A percentile compares a stretch with the other conserved stretches of the same genome.
phyloP scores from a whole-genome alignment of 1,140 invertebrate genomes.

The Trichomalopsis sarcophagae region DNA sequence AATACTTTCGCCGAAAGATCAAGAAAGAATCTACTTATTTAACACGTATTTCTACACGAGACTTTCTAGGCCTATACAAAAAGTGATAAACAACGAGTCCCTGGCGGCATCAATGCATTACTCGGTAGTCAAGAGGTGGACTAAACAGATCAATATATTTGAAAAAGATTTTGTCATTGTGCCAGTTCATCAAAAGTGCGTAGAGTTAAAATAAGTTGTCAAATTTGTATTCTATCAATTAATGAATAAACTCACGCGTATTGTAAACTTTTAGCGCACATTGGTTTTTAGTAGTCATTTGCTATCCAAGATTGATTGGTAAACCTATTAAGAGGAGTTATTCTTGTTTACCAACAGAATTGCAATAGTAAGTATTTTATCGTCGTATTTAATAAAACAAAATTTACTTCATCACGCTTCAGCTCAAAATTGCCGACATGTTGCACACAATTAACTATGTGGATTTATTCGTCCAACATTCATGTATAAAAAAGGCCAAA shows the following conservation, averaged over 20 bases:
- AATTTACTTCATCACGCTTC: conserved; percentile 64
- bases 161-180: conserved; percentile 97
- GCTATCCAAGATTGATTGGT: conserved; percentile 89
- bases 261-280: conserved; percentile 79
- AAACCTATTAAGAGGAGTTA: conserved; percentile 81
- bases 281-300: conserved; percentile 98
- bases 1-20: conserved; percentile 81
- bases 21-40: conserved; percentile 91
- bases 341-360: neutral
- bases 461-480: neutral
- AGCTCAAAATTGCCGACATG: neutral
- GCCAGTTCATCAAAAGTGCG: conserved; percentile 96
- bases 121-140: conserved; percentile 94
- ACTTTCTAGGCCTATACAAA: conserved; percentile 85
- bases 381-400: conserved; percentile 52
- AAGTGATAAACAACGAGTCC: conserved; percentile 78
- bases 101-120: conserved; percentile 87
- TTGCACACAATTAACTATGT: neutral
- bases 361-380: neutral
- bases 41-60: conserved; percentile 97
- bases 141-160: conserved; percentile 96
- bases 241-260: neutral
- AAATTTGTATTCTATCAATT: neutral
- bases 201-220: conserved; percentile 31
- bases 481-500: too few species aligned